A percentile compares a stretch with the other conserved stretches of the same genome.
Conservation (phyloP, 2,888 invertebrate genomes). For the Herminia tarsipennalis region DNA sequence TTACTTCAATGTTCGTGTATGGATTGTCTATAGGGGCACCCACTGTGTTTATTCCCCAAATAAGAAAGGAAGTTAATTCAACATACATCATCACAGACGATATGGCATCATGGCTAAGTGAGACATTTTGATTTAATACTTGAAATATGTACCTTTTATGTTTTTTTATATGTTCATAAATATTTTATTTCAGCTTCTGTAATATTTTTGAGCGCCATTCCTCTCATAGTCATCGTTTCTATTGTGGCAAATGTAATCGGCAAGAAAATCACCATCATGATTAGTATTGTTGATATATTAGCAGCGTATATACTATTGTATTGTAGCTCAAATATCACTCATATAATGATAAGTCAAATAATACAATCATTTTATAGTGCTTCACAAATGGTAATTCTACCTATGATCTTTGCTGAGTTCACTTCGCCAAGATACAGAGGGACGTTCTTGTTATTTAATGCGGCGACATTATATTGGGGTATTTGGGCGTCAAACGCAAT, state of each 20-base stretch:
- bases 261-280: conserved; percentile 35
- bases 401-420: conserved; percentile 48
- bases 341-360: conserved; percentile 41
- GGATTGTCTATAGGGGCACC: conserved; percentile 44
- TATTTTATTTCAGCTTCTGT: conserved; percentile 23
- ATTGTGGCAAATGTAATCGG: conserved; percentile 34
- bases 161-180: too few relatives aligned
- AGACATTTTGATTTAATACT: too few relatives aligned
- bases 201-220: conserved; percentile 37
- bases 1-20: conserved; percentile 38
- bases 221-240: conserved; percentile 40
- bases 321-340: conserved; percentile 33
- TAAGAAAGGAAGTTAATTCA: conserved; percentile 43
- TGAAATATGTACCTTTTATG: too few relatives aligned
- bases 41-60: too few relatives aligned
- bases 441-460: conserved; percentile 46
- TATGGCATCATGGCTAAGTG: conserved; percentile 44
- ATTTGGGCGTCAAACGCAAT: too few relatives aligned
- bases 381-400: conserved; percentile 18
- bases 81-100: conserved; percentile 40
- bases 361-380: conserved; percentile 31
- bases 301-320: conserved; percentile 35
- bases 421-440: conserved; percentile 50
- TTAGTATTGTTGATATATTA: conserved; percentile 28
- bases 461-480: conserved; percentile 47